These are phyloP conservation scores for Hylyphantes graminicola DNA, from an alignment of 1,140 invertebrate genomes.

Conservation along the genomic window DNA sequence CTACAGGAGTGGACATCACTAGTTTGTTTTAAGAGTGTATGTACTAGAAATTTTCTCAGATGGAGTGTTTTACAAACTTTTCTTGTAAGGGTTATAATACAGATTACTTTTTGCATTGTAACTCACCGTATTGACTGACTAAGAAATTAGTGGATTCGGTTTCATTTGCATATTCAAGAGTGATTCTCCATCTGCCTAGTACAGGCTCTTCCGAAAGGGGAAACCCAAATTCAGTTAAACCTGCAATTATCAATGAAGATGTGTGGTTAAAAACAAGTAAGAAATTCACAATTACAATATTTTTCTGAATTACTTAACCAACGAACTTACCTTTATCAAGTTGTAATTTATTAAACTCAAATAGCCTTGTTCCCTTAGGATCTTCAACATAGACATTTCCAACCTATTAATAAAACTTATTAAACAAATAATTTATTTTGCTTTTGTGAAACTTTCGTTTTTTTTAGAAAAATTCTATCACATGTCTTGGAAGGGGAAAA, in stretches of 20 bases:
- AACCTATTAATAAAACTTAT: constrained; percentile 68
- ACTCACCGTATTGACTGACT: constrained; percentile 51
- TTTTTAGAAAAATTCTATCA: too few species aligned
- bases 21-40: too few species aligned
- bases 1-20: too few species aligned
- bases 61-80: too few species aligned
- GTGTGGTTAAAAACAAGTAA: not conserved
- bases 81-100: too few species aligned
- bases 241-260: constrained; percentile 65
- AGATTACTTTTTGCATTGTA: not conserved
- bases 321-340: constrained; percentile 61
- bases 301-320: not conserved
- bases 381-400: constrained; percentile 73
- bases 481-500: too few species aligned
- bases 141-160: constrained; percentile 7
- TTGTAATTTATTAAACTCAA: constrained; percentile 73
- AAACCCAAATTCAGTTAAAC: constrained; percentile 72
- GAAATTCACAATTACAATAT: not conserved
- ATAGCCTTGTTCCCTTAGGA: constrained; percentile 72
- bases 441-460: too few species aligned
- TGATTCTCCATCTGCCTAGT: constrained; percentile 39
- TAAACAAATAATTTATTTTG: too few species aligned
- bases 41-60: too few species aligned
- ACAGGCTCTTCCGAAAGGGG: constrained; percentile 72
- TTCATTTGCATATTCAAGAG: not conserved